Conservation (phyloP, 2,888 invertebrate species). For the Mechanitis messenoides region DNA sequence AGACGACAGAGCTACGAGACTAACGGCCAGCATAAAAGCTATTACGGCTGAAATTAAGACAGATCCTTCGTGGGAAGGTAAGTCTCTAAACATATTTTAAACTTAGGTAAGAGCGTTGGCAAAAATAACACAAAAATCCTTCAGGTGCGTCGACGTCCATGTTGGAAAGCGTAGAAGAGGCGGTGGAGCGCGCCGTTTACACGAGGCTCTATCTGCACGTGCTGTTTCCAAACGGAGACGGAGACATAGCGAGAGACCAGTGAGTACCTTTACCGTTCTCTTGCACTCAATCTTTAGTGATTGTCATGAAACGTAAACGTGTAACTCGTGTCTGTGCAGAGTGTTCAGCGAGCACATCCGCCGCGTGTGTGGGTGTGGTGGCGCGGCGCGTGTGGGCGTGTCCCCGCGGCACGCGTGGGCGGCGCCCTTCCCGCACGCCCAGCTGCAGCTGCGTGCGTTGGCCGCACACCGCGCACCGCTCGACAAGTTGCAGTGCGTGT, state of each 20-base stretch:
- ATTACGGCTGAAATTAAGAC: slow-evolving; percentile 82
- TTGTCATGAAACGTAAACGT: too few relatives aligned
- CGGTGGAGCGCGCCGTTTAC: slow-evolving; percentile 94
- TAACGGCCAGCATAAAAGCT: slow-evolving; percentile 87
- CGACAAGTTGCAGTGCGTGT: slow-evolving; percentile 89
- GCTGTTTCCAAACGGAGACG: slow-evolving; percentile 97
- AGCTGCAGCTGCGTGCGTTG: slow-evolving; percentile 90
- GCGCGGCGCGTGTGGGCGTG: slow-evolving; percentile 87
- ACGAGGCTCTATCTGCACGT: slow-evolving; percentile 93
- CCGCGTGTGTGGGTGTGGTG: slow-evolving; percentile 85
- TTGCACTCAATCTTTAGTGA: too few relatives aligned
- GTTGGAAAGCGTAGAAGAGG: slow-evolving; percentile 84
- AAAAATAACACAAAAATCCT: not conserved
- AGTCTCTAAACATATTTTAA: slow-evolving; percentile 25
- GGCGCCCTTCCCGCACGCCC: slow-evolving; percentile 97
- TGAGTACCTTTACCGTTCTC: slow-evolving; percentile 53
- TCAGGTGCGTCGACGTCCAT: slow-evolving; percentile 83
- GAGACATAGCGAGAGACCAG: slow-evolving; percentile 94
- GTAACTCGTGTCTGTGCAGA: slow-evolving; percentile 56
- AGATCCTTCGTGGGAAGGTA: slow-evolving; percentile 85
- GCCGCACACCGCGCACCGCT: slow-evolving; percentile 93
- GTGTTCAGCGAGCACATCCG: slow-evolving; percentile 92
- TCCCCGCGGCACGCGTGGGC: slow-evolving; percentile 84
- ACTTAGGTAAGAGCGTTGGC: not conserved
- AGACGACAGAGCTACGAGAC: slow-evolving; percentile 93